These are phyloP conservation scores for Rissa tridactyla DNA, from an alignment of 2,113 vertebrate species.

Conservation along the genomic window DNA sequence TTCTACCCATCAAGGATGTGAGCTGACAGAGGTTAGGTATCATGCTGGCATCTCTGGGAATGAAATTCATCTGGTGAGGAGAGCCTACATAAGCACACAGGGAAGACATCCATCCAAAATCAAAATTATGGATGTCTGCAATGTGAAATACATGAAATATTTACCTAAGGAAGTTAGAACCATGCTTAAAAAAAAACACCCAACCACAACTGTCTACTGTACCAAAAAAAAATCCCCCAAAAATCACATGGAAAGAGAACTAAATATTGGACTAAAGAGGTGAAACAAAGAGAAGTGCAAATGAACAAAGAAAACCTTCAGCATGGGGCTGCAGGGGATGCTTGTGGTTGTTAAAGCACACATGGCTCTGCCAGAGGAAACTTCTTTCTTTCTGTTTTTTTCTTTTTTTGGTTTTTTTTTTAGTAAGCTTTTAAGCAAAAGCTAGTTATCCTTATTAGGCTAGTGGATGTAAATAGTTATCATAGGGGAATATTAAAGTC, in stretches of 20 bases:
- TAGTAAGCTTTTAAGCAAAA: not conserved
- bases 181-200: not conserved
- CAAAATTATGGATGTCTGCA: not conserved
- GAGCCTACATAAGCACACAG: not conserved
- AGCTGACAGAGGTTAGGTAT: not conserved
- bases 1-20: not conserved
- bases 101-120: not conserved
- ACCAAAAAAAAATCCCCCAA: not conserved
- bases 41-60: not conserved
- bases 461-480: not conserved
- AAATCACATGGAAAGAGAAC: not conserved
- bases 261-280: not conserved
- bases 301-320: not conserved
- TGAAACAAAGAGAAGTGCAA: not conserved
- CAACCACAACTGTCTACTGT: not conserved
- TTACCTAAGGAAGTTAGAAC: not conserved
- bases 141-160: not conserved
- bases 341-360: not conserved
- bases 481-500: not conserved
- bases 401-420: not conserved
- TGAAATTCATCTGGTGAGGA: not conserved
- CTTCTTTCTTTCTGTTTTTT: not conserved
- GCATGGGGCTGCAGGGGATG: not conserved
- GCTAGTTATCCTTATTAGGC: not conserved
- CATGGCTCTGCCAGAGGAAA: not conserved